Evolutionary conservation across 2,113 vertebrate genomes (phyloP).

Genomic region (Opisthocomus hoazin): DNA sequence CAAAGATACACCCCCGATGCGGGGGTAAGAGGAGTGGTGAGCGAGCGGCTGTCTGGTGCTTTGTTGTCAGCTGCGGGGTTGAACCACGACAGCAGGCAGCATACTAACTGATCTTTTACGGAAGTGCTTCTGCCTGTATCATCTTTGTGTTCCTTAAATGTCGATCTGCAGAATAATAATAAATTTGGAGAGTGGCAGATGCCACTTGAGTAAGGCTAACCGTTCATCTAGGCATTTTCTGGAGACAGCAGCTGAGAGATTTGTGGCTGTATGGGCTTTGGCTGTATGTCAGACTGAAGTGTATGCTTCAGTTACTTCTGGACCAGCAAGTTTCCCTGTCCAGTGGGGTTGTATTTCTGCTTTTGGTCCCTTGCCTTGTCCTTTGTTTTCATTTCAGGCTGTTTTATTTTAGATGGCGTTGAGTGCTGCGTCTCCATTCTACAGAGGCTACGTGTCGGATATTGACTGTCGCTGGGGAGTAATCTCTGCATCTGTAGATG

Average conservation of each 20-base stretch:
- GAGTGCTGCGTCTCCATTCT: slow-evolving; percentile 95
- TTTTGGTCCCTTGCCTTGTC: background rate
- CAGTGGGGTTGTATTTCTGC: background rate
- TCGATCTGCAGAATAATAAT: background rate
- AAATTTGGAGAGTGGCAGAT: background rate
- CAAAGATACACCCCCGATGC: too few species aligned
- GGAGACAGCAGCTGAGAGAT: background rate
- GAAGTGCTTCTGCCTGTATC: background rate
- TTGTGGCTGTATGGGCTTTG: background rate
- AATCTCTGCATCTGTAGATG: slow-evolving; percentile 96
- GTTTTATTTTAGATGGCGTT: slow-evolving; percentile 87
- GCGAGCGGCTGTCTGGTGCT: too few species aligned
- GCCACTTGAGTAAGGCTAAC: background rate
- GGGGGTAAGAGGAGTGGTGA: too few species aligned
- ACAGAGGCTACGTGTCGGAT: slow-evolving; percentile 93
- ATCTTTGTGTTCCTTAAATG: background rate
- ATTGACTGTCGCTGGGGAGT: slow-evolving; percentile 98
- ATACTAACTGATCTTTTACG: background rate
- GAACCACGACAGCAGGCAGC: too few species aligned
- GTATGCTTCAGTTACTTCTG: background rate
- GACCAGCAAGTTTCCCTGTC: background rate
- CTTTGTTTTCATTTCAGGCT: background rate
- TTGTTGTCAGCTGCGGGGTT: too few species aligned
- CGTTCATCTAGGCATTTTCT: background rate
- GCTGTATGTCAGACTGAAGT: background rate